Percentiles rank a stretch among this genome's conserved stretches.
Conservation (phyloP, 1,140 invertebrate species). For the Ceratina japonica region DNA sequence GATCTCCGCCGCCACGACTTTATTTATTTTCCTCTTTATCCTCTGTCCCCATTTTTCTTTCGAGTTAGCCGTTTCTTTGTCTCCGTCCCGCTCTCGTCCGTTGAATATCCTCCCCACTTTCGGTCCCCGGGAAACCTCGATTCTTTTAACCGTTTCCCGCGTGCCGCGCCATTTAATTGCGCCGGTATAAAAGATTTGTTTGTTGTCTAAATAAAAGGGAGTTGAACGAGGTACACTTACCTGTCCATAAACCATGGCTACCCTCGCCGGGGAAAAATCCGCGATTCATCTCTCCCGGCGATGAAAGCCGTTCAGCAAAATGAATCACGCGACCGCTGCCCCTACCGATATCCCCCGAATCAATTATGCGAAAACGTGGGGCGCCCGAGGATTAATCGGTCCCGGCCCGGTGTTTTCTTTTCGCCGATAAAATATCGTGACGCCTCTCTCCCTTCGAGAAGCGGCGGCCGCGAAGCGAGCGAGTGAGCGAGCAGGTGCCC, state of each 20-base stretch:
- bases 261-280: neutral
- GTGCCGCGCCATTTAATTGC: too few relatives aligned
- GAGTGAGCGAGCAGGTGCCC: conserved; percentile 40
- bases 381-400: conserved; percentile 23
- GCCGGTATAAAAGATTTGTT: too few relatives aligned
- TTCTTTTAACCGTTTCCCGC: too few relatives aligned
- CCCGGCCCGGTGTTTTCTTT: conserved; percentile 5
- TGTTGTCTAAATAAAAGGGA: too few relatives aligned
- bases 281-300: neutral
- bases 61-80: too few relatives aligned
- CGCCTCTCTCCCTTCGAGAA: neutral
- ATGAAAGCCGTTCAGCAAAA: neutral
- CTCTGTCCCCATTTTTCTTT: neutral
- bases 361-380: conserved; percentile 22
- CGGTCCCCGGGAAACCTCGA: too few relatives aligned
- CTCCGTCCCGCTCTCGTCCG: too few relatives aligned
- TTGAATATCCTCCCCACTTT: too few relatives aligned
- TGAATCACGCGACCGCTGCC: neutral
- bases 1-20: neutral
- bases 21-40: neutral
- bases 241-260: neutral
- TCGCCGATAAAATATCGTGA: conserved; percentile 30
- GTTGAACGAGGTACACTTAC: too few relatives aligned
- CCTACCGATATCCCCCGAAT: neutral
- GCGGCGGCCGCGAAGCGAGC: neutral